Evolutionary conservation across 2,797 vertebrate genomes (phyloP).

Genomic region (Thamnophis elegans): DNA sequence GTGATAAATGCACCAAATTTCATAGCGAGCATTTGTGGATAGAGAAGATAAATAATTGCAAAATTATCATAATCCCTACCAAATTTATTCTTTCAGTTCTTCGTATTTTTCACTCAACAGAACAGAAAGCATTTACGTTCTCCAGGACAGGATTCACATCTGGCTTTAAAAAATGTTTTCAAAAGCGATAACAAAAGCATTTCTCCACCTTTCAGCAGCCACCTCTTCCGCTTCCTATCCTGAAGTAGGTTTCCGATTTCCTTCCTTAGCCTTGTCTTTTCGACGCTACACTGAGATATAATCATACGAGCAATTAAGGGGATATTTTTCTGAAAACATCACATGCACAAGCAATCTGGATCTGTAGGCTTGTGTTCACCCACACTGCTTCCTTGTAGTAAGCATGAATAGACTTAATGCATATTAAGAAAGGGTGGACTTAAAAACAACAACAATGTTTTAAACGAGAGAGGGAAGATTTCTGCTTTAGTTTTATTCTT

Average conservation of each 20-base stretch:
- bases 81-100: neutral
- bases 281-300: neutral
- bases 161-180: neutral
- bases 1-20: neutral
- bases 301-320: neutral
- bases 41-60: neutral
- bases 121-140: neutral
- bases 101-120: neutral
- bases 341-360: neutral
- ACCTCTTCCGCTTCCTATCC: neutral
- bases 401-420: neutral
- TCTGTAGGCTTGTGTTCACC: neutral
- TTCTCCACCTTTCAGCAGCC: neutral
- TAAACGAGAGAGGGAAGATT: neutral
- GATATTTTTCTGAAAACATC: neutral
- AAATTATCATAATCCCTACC: neutral
- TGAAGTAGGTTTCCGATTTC: neutral
- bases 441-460: neutral
- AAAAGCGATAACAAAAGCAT: neutral
- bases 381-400: neutral
- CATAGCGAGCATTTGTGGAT: neutral
- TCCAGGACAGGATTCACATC: neutral
- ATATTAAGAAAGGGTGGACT: neutral
- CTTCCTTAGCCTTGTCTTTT: neutral
- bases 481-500: neutral